These are phyloP conservation scores for Chaenocephalus aceratus DNA, from an alignment of 2,113 vertebrate species.

Conservation along the genomic window DNA sequence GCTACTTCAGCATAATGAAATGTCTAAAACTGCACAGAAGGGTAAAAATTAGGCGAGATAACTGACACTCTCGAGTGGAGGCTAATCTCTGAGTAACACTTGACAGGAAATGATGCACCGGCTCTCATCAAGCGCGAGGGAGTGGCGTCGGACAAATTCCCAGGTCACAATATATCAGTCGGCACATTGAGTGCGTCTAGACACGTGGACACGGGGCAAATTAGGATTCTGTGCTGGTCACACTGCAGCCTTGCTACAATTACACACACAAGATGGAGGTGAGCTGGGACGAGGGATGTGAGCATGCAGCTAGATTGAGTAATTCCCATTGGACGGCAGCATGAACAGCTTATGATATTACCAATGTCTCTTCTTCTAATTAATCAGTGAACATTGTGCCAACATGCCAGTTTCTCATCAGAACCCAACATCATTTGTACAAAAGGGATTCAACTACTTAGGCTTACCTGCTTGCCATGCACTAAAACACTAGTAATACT, in stretches of 20 bases:
- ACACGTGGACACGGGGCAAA: conserved; percentile 49
- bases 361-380: conserved; percentile 34
- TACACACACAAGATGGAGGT: conserved; percentile 44
- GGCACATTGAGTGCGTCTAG: conserved; percentile 42
- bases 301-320: conserved; percentile 48
- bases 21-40: conserved; percentile 70
- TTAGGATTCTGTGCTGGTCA: conserved; percentile 53
- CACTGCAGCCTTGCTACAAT: conserved; percentile 30
- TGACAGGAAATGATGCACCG: conserved; percentile 64
- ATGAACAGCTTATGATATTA: conserved; percentile 53
- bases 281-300: conserved; percentile 24
- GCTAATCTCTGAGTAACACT: conserved; percentile 79
- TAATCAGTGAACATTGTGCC: conserved; percentile 78
- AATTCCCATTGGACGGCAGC: conserved; percentile 58
- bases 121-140: conserved; percentile 36
- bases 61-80: conserved; percentile 68
- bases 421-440: neutral
- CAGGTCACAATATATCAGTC: conserved; percentile 47
- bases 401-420: conserved; percentile 20
- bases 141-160: conserved; percentile 45
- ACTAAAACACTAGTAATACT: conserved; percentile 99
- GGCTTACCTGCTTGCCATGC: conserved; percentile 99
- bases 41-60: conserved; percentile 69
- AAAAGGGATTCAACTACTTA: neutral
- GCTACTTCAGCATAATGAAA: conserved; percentile 78